Evolutionary conservation across 1,140 invertebrate species (phyloP), one percentile per base, ranked within the genome.

Genomic region (Microplitis demolitor): DNA sequence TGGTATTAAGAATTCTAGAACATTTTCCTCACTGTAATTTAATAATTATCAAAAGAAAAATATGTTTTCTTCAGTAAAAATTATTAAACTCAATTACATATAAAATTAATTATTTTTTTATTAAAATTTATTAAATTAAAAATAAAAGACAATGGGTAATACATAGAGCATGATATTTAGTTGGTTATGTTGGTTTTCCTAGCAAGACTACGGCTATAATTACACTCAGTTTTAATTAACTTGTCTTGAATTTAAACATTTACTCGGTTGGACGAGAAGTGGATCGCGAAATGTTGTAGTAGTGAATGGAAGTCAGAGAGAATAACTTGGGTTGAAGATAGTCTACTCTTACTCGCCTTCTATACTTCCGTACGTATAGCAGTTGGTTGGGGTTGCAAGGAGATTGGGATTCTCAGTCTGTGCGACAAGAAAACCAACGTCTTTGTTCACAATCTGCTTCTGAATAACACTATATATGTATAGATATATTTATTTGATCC

Each of bases 211-310:
- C 51, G 63, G 71, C 75, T 76, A 77, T 79, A 80, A 80, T 81
- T 81, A 76, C 78, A 75, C 79, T 76, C 75, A 78, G 79, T 80
- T 80, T 81, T 81, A 81, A 81, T 81, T 81, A 81, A 81, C 80
- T 79, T 78, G 78, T 74, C 78, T 76, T 71, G 74, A 79, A 81
- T 81, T 81, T 79, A 77, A 81, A 80, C 78, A 79, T 79, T 80
- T 78, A 76, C 78, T 77, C 16, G 61, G 50, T 34, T 67, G 69
- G 69, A 64, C 34, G 62, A 71, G 62, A 64, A 64, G 60, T 64
- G 50, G 62, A 53, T 62, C 60, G 61, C 62, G 39, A 45, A 11
- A 45, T 45, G 24, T n/a, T 50, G 60, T 33, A 66, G 68, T 60
- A 64, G 61, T 34, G 37, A 64, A 39, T 33, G 24, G 45, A 34